phyloP scores from a whole-genome alignment of 2,797 vertebrate species.

The Nyctibius grandis region DNA sequence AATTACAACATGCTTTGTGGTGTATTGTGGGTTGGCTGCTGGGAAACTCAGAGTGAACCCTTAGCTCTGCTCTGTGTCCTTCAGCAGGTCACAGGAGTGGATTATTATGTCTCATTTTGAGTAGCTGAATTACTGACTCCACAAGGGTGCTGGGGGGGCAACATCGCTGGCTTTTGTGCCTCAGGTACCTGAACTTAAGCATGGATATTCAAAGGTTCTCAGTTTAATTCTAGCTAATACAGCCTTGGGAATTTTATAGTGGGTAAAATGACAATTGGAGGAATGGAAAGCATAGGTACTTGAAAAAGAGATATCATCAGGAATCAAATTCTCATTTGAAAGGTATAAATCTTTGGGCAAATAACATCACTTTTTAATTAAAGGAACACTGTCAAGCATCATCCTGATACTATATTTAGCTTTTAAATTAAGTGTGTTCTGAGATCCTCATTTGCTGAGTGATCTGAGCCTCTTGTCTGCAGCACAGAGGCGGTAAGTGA shows the following conservation, averaged over 20 bases:
- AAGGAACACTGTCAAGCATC: not conserved
- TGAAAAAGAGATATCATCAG: not conserved
- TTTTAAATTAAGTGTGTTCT: not conserved
- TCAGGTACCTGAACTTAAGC: not conserved
- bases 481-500: not conserved
- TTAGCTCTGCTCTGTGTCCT: not conserved
- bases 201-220: not conserved
- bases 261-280: not conserved
- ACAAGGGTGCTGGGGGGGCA: not conserved
- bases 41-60: not conserved
- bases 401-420: not conserved
- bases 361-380: not conserved
- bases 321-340: not conserved
- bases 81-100: not conserved
- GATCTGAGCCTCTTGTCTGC: not conserved
- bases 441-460: not conserved
- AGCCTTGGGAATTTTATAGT: not conserved
- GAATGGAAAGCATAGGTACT: not conserved
- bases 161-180: not conserved
- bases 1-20: not conserved
- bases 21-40: not conserved
- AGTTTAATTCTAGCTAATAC: not conserved
- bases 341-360: not conserved
- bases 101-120: not conserved
- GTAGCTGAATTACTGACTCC: not conserved